Base-by-base conservation (phyloP, 2,797 vertebrate genomes). In the Smutsia gigantea region DNA sequence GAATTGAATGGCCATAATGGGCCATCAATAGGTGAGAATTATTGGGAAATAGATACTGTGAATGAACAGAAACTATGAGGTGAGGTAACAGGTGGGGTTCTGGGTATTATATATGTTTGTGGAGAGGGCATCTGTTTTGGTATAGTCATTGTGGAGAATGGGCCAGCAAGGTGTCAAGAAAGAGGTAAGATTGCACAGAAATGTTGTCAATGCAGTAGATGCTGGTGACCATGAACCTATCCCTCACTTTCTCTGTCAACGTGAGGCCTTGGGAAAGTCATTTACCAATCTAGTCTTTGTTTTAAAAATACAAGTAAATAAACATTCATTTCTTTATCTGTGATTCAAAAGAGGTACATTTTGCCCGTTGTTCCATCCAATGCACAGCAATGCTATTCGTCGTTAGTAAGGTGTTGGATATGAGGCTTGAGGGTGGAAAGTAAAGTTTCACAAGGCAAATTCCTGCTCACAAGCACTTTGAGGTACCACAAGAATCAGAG, bases 361-460 rank as follows among this genome's bases (percentile, higher is more conserved):
- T 0, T 6, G 11, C 31, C 51, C 57, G 17, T 34, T 75, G 12
- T 77, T 84, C 27, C 12, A 25, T 21, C 11, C 19, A 61, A 27
- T 12, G 18, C 5, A 2, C 5, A 90, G 59, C 9, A 49, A 19
- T 27, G 1, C 13, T 55, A 29, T 64, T 69, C n/a, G 27, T 71
- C 53, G n/a, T 74, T 64, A 86, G 21, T 63, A 78, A 39, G 6
- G 64, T 13, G 8, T 12, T 31, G 42, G 18, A 42, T 59, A 55
- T 14, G 51, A 92, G 55, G 5, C 25, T 29, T 57, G 71, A 74
- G 64, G 37, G 23, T 42, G 7, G 19, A 19, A 84, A 75, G 34
- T 49, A 69, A 84, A n/a, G 29, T 53, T 87, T 75, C 82, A 85
- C 17, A 34, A 78, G 72, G 63, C 34, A 79, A 82, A 83, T 57